Percentiles rank a stretch among this genome's conserved stretches.
phyloP scores from a whole-genome alignment of 2,888 invertebrate genomes.

The Tryphoninae sp. region DNA sequence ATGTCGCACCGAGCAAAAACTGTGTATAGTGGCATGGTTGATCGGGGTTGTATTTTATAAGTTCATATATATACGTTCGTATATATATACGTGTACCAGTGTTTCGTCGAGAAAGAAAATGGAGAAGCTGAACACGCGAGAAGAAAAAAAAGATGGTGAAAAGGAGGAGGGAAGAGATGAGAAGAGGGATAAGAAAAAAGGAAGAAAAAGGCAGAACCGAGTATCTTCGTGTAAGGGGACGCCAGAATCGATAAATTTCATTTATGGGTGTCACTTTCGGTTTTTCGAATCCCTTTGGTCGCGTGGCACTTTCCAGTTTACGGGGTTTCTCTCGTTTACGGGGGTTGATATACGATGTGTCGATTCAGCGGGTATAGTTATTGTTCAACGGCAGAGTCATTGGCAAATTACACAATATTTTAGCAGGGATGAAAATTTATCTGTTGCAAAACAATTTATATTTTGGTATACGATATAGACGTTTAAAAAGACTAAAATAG shows the following conservation, averaged over 20 bases:
- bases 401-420: background rate
- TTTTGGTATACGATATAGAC: background rate
- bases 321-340: constrained; percentile 3
- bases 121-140: background rate
- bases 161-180: constrained; percentile 13
- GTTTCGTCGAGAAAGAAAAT: constrained; percentile 24
- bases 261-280: constrained; percentile 48
- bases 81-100: background rate
- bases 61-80: background rate
- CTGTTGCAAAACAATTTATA: background rate
- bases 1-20: background rate
- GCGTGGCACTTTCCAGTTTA: constrained; percentile 51
- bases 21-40: background rate
- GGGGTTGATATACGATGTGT: constrained; percentile 32
- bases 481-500: background rate
- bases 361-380: background rate
- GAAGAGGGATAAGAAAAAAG: constrained; percentile 22
- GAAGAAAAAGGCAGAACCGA: constrained; percentile 28
- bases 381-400: background rate
- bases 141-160: background rate
- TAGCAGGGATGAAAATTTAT: background rate
- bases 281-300: constrained; percentile 48
- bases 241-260: constrained; percentile 55
- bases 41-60: constrained; percentile 31
- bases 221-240: constrained; percentile 13